Evolutionary conservation across 2,888 invertebrate genomes (phyloP).

Genomic region (Lamproptera curius): DNA sequence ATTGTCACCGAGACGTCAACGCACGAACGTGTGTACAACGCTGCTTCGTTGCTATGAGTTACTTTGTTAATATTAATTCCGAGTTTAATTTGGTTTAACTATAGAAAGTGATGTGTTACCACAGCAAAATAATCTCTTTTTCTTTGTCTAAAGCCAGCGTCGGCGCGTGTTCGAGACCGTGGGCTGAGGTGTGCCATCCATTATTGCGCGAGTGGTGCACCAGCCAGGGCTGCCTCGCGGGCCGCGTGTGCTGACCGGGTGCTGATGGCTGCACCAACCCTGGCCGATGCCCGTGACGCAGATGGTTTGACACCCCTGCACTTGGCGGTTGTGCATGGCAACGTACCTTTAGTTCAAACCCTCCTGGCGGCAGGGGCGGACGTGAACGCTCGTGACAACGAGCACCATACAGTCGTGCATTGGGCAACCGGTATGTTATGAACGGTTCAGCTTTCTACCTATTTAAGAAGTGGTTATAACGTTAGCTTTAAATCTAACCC

Average conservation of each 20-base stretch:
- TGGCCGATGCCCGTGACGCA: constrained; percentile 91
- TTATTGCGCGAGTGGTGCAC: constrained; percentile 93
- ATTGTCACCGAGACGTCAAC: too few species aligned
- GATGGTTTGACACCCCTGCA: constrained; percentile 98
- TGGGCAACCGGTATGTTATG: constrained; percentile 93
- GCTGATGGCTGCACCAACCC: constrained; percentile 90
- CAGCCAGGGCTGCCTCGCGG: constrained; percentile 81
- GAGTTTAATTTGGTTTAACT: too few species aligned
- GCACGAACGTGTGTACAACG: too few species aligned
- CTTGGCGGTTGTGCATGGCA: constrained; percentile 96
- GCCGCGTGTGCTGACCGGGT: constrained; percentile 94
- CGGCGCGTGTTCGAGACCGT: constrained; percentile 85
- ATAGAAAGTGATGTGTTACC: too few species aligned
- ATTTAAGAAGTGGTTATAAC: too few species aligned
- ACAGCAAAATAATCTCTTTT: too few species aligned
- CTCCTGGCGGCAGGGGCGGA: constrained; percentile 93
- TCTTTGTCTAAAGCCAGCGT: constrained; percentile 44
- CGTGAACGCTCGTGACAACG: constrained; percentile 93
- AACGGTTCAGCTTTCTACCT: too few species aligned
- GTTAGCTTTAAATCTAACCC: too few species aligned
- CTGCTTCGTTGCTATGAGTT: too few species aligned
- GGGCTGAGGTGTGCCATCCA: constrained; percentile 93
- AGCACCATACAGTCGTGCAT: constrained; percentile 96
- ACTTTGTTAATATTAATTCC: too few species aligned
- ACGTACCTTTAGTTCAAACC: constrained; percentile 90